phyloP scores from a whole-genome alignment of 1,140 invertebrate species.

The Yoshiicerus persimilis region DNA sequence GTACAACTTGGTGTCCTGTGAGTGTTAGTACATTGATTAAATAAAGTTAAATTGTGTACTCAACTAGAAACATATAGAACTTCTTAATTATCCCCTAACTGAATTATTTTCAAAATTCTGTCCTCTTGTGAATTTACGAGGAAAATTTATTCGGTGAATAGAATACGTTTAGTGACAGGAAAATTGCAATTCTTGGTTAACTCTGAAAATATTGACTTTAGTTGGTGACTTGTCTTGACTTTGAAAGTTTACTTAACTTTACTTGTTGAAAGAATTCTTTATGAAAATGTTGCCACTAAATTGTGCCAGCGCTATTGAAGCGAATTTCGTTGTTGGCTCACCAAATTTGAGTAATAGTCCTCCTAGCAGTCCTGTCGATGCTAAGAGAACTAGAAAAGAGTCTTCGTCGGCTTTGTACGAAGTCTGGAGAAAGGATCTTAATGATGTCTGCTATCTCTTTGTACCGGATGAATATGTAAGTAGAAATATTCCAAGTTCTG shows the following conservation, averaged over 20 bases:
- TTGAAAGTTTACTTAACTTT: neutral
- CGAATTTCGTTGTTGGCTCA: neutral
- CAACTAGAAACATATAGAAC: neutral
- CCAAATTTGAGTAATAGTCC: neutral
- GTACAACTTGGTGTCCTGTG: too few species aligned
- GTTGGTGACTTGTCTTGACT: too few species aligned
- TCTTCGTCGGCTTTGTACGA: slow-evolving; percentile 59
- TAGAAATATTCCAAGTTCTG: neutral
- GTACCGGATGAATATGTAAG: slow-evolving; percentile 59
- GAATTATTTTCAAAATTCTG: neutral
- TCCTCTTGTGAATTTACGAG: too few species aligned
- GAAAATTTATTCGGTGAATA: neutral
- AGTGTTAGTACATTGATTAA: neutral
- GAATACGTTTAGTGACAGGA: neutral
- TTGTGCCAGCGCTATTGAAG: neutral
- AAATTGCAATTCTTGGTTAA: neutral
- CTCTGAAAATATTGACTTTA: neutral
- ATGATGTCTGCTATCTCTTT: slow-evolving; percentile 65
- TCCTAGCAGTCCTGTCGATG: neutral
- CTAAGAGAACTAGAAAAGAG: neutral
- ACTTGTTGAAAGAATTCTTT: neutral
- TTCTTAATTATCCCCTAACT: neutral
- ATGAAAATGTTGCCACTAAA: slow-evolving; percentile 4
- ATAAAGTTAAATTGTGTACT: neutral
- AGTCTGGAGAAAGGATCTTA: slow-evolving; percentile 63